Percentiles rank a stretch among this genome's conserved stretches.
Conservation (phyloP, 2,888 invertebrate species). For the Pseudolycoriella hygida region DNA sequence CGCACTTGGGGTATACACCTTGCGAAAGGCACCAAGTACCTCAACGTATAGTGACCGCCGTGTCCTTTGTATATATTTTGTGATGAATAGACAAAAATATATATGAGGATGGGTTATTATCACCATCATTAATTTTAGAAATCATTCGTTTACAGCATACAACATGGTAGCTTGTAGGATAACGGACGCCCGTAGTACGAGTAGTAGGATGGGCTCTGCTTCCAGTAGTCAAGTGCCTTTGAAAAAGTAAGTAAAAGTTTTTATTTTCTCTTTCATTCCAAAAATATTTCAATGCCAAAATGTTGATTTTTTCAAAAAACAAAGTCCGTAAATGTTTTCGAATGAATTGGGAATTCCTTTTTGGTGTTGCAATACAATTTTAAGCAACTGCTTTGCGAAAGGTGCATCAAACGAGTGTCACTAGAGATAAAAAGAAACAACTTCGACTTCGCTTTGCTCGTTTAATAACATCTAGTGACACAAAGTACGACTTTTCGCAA, state of each 20-base stretch:
- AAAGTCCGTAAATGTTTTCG: background rate
- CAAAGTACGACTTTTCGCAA: too few species aligned
- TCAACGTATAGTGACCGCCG: slow-evolving; percentile 10
- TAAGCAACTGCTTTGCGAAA: too few species aligned
- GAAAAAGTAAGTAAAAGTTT: slow-evolving; percentile 72
- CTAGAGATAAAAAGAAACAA: too few species aligned
- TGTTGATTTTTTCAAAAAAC: background rate
- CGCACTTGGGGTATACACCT: slow-evolving; percentile 7
- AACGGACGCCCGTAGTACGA: slow-evolving; percentile 82
- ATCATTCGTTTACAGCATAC: slow-evolving; percentile 79
- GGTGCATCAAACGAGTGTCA: too few species aligned
- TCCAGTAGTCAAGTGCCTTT: slow-evolving; percentile 95
- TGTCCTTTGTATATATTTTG: slow-evolving; percentile 12
- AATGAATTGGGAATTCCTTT: too few species aligned
- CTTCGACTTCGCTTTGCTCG: too few species aligned
- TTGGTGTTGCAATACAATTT: too few species aligned
- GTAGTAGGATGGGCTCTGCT: slow-evolving; percentile 45
- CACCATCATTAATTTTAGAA: slow-evolving; percentile 36
- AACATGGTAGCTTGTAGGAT: slow-evolving; percentile 96
- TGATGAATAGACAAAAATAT: slow-evolving; percentile 8
- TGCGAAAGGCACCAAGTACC: slow-evolving; percentile 9
- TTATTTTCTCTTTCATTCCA: background rate
- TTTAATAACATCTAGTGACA: too few species aligned
- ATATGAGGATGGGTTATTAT: slow-evolving; percentile 29
- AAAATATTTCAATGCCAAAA: background rate